phyloP scores from a whole-genome alignment of 2,113 vertebrate genomes.

The Dromaius novaehollandiae region DNA sequence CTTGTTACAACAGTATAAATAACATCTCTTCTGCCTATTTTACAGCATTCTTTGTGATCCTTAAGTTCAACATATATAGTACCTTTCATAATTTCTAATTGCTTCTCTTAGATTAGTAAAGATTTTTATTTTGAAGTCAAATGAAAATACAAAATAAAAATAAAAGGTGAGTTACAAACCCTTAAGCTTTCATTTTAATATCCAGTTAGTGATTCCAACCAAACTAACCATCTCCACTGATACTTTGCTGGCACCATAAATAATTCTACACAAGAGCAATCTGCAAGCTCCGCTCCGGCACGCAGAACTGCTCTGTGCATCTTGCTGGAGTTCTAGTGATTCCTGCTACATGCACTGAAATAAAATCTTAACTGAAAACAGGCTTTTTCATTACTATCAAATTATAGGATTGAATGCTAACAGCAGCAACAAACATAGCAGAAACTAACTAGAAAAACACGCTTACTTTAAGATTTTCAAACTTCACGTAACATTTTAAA shows the following conservation, averaged over 20 bases:
- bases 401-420: not conserved
- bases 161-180: not conserved
- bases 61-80: not conserved
- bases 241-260: not conserved
- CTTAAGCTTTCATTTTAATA: not conserved
- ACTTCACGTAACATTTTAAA: not conserved
- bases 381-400: not conserved
- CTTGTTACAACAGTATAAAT: not conserved
- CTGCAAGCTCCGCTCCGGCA: not conserved
- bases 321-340: not conserved
- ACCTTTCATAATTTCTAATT: not conserved
- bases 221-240: not conserved
- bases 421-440: not conserved
- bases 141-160: not conserved
- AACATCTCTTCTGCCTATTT: not conserved
- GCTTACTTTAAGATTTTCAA: not conserved
- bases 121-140: not conserved
- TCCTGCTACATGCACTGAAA: not conserved
- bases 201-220: not conserved
- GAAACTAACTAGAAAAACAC: not conserved
- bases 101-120: not conserved
- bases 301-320: not conserved
- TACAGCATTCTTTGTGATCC: not conserved
- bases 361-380: not conserved
- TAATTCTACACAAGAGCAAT: not conserved